These are phyloP conservation scores for Antennarius striatus DNA, from an alignment of 2,113 vertebrate genomes.

Conservation along the genomic window DNA sequence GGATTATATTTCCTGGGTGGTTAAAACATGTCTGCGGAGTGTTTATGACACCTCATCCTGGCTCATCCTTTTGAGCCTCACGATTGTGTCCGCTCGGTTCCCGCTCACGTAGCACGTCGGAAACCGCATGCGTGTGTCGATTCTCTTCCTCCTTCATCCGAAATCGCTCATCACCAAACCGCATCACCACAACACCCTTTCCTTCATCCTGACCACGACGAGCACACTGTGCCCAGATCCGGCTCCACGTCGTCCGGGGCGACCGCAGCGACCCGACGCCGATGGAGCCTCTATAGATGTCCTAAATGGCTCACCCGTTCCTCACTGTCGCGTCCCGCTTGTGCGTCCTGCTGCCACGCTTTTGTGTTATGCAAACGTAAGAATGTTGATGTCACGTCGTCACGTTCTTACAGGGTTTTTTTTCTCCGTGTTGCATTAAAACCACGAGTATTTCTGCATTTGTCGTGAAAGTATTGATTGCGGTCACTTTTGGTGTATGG, in stretches of 20 bases:
- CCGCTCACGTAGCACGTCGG: constrained; percentile 47
- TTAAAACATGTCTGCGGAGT: constrained; percentile 27
- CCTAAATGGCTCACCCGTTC: constrained; percentile 30
- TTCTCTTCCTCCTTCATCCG: constrained; percentile 23
- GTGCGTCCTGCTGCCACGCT: constrained; percentile 58
- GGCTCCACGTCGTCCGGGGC: constrained; percentile 45
- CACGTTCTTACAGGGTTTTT: constrained; percentile 21
- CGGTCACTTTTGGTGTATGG: constrained; percentile 61
- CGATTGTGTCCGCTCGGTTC: constrained; percentile 31
- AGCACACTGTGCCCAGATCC: constrained; percentile 30
- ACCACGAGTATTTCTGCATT: constrained; percentile 10
- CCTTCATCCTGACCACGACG: constrained; percentile 4
- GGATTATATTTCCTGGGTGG: constrained; percentile 26
- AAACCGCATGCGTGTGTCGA: constrained; percentile 52
- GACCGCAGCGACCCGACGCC: constrained; percentile 29
- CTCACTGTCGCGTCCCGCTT: constrained; percentile 53
- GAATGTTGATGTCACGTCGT: constrained; percentile 45
- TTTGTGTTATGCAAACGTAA: constrained; percentile 55
- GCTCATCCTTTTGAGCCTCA: constrained; percentile 24
- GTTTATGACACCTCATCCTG: constrained; percentile 13
- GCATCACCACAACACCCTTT: constrained; percentile 21
- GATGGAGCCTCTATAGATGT: constrained; percentile 33
- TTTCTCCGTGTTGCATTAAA: constrained; percentile 45
- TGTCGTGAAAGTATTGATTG: constrained; percentile 51
- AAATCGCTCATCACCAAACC: constrained; percentile 40